Evolutionary conservation across 2,888 invertebrate species (phyloP), one percentile per base, ranked within the genome.

Genomic region (Stenolophus ochropezus): DNA sequence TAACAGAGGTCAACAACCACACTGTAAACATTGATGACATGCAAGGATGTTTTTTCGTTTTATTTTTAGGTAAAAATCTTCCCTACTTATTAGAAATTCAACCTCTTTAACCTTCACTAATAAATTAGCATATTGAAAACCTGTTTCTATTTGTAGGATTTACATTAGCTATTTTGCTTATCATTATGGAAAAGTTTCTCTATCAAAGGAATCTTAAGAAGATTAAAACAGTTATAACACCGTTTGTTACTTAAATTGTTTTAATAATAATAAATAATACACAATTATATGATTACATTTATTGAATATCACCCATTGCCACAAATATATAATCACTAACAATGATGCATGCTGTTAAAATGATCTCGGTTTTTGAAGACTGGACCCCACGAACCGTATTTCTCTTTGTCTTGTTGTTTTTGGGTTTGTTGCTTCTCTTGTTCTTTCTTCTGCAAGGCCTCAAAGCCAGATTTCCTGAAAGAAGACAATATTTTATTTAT

Each of bases 1-100:
- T 90, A n/a, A 90, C 93, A 0, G 94, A 94, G 88, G 95, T 94
- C n/a, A 93, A 93, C 83, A 96, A 96, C 87, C 96, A 97, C 86
- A 96, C 96, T 47, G 97, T 97, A 53, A 96, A 96, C 87, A 91
- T 97, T 84, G 92, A 94, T 75, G 97, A 97, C 86, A 97, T 97
- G 97, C 96, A 97, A 88, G 97, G 97, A 8, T 97, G 96, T 23
- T 97, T 97, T 89, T 94, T 96, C 85, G 94, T 97, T 0, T 90
- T 97, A 1, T 91, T 96, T 77, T 89, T 97, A 77, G 97, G 96
- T 95, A 91, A 87, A 47, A 80, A 5, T 51, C 16, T 18, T 21
- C 14, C 11, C 1, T 18, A 56, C 33, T 42, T 42, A 42, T 6
- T 33, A 8, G 33, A 33, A 33, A 33, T 33, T 33, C 33, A 33